phyloP scores from a whole-genome alignment of 2,888 invertebrate genomes.

The Megamerina dolium region DNA sequence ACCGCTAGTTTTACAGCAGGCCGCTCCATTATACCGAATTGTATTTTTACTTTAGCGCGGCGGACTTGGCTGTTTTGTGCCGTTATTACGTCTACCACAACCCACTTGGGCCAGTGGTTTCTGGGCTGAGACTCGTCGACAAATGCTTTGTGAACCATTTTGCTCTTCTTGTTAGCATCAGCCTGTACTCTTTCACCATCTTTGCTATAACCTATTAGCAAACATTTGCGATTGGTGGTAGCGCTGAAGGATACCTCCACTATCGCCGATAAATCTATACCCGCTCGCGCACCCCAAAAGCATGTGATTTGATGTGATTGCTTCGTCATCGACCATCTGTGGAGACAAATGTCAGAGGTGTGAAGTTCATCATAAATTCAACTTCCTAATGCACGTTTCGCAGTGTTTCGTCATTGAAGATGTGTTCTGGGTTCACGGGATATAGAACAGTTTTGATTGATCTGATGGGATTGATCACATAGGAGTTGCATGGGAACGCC shows the following conservation, averaged over 20 bases:
- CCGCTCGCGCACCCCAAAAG: constrained; percentile 17
- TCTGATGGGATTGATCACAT: too few relatives aligned
- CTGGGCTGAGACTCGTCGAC: too few relatives aligned
- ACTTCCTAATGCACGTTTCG: constrained; percentile 14
- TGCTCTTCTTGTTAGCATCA: too few relatives aligned
- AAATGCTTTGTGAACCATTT: constrained; percentile 9
- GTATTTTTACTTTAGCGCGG: constrained; percentile 11
- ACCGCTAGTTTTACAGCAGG: too few relatives aligned
- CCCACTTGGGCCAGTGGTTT: too few relatives aligned
- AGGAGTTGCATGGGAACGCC: too few relatives aligned
- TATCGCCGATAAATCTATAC: constrained; percentile 15
- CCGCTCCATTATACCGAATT: constrained; percentile 7
- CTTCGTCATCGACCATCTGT: constrained; percentile 15
- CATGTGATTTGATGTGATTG: constrained; percentile 20
- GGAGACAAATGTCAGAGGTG: constrained; percentile 19
- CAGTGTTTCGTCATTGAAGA: too few relatives aligned
- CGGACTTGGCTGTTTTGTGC: constrained; percentile 15
- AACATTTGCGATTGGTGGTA: constrained; percentile 17
- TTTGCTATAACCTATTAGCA: constrained; percentile 14
- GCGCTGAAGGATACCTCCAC: too few relatives aligned
- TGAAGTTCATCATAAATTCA: constrained; percentile 18
- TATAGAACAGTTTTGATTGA: too few relatives aligned
- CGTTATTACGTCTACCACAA: too few relatives aligned
- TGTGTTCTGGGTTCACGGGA: too few relatives aligned
- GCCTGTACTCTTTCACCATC: constrained; percentile 19